phyloP scores from a whole-genome alignment of 2,797 vertebrate genomes.

The Esox lucius region DNA sequence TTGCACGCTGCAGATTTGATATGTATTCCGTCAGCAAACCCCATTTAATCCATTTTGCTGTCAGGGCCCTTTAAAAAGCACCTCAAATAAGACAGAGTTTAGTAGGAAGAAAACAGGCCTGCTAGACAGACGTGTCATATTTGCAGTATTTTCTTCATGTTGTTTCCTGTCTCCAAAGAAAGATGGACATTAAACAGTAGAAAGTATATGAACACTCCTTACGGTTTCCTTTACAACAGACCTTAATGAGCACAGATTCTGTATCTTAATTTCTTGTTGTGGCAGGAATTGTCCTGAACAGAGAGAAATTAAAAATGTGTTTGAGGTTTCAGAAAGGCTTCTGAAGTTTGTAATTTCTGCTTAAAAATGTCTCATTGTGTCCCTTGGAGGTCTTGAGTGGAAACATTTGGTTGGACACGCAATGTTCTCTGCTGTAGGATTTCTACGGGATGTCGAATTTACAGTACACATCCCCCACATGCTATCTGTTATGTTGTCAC shows the following conservation, averaged over 20 bases:
- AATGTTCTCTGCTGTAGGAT: no score
- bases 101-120: constrained; percentile 43
- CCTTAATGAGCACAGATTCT: background rate
- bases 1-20: constrained; percentile 70
- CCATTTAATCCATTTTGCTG: constrained; percentile 78
- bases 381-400: no score
- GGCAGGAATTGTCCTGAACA: no score
- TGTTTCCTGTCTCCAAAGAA: background rate
- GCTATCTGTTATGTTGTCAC: no score
- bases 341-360: no score
- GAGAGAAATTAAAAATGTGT: no score
- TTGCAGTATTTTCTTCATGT: constrained; percentile 17
- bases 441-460: no score
- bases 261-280: no score
- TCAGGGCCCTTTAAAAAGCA: constrained; percentile 63
- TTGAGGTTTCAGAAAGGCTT: no score
- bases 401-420: no score
- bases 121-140: constrained; percentile 43
- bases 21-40: constrained; percentile 76
- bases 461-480: no score
- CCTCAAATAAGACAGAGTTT: constrained; percentile 55
- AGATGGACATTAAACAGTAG: background rate
- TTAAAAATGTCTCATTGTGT: no score
- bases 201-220: background rate
- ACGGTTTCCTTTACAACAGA: background rate